Percentiles rank a stretch among this genome's conserved stretches.
Conservation (phyloP, 2,113 vertebrate species). For the Vidua chalybeata region DNA sequence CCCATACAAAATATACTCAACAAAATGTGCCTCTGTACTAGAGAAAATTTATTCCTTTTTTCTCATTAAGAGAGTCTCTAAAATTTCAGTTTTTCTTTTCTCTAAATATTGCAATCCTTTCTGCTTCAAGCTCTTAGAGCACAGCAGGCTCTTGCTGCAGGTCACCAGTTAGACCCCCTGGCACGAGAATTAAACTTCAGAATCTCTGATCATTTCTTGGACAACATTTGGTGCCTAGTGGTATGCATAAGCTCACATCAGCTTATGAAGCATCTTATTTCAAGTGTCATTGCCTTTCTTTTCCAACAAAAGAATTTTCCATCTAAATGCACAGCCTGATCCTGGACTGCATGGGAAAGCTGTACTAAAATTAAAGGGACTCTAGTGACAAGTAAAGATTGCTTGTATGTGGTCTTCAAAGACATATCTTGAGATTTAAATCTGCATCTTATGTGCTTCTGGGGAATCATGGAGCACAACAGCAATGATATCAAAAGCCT, state of each 20-base stretch:
- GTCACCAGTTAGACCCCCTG: neutral
- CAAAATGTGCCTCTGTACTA: neutral
- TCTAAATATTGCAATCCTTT: neutral
- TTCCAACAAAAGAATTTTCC: slow-evolving; percentile 6
- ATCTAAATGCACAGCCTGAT: neutral
- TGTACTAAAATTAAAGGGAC: neutral
- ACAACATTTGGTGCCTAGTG: neutral
- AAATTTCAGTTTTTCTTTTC: neutral
- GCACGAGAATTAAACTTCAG: neutral
- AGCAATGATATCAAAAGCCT: neutral
- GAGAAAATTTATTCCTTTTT: neutral
- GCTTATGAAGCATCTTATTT: slow-evolving; percentile 27
- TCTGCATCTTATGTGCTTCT: neutral
- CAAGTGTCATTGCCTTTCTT: neutral
- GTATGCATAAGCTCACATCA: neutral
- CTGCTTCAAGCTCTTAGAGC: neutral
- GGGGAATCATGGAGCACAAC: neutral
- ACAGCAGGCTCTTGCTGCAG: neutral
- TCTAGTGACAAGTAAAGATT: neutral
- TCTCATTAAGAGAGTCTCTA: neutral
- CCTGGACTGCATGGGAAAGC: neutral
- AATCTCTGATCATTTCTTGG: neutral
- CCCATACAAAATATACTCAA: neutral
- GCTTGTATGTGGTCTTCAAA: rapidly evolving
- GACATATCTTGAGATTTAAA: neutral